These are phyloP conservation scores for Drosophila gunungcola DNA, from an alignment of 1,140 invertebrate genomes.

Conservation along the genomic window DNA sequence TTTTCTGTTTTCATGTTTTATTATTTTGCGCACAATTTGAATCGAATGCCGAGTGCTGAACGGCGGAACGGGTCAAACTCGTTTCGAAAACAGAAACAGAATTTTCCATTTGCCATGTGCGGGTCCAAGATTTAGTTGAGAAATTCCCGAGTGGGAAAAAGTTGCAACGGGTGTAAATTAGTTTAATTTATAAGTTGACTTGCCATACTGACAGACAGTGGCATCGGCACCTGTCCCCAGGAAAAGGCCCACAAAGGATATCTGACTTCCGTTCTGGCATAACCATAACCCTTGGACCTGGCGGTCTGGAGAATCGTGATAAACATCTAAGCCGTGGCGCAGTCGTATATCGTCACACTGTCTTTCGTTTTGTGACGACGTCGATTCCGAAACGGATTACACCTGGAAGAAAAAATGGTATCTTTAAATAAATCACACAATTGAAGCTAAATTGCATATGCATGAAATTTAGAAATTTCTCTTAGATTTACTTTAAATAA, in stretches of 20 bases:
- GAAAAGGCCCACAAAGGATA: conserved; percentile 16
- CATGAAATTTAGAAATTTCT: no score
- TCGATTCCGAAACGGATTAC: conserved; percentile 35
- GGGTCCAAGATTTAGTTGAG: conserved; percentile 45
- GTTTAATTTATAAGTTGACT: conserved; percentile 50
- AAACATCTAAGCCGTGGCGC: conserved; percentile 69
- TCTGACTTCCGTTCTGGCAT: conserved; percentile 63
- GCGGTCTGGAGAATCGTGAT: conserved; percentile 45
- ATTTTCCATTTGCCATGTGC: conserved; percentile 62
- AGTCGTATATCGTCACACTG: conserved; percentile 54
- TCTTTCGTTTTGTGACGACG: conserved; percentile 51
- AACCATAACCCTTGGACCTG: not conserved
- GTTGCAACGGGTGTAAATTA: conserved; percentile 46
- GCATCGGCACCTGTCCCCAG: conserved; percentile 37
- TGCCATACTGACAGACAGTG: conserved; percentile 21
- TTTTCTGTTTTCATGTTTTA: conserved; percentile 18
- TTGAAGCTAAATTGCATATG: no score
- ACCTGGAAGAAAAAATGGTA: conserved; percentile 16
- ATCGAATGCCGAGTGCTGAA: conserved; percentile 28
- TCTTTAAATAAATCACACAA: no score
- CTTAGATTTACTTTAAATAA: no score
- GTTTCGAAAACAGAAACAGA: conserved; percentile 68
- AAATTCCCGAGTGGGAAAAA: conserved; percentile 45
- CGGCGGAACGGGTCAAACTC: conserved; percentile 72
- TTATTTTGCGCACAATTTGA: conserved; percentile 43